Evolutionary conservation across 2,888 invertebrate genomes (phyloP).

Genomic region (Trichopria drosophilae): DNA sequence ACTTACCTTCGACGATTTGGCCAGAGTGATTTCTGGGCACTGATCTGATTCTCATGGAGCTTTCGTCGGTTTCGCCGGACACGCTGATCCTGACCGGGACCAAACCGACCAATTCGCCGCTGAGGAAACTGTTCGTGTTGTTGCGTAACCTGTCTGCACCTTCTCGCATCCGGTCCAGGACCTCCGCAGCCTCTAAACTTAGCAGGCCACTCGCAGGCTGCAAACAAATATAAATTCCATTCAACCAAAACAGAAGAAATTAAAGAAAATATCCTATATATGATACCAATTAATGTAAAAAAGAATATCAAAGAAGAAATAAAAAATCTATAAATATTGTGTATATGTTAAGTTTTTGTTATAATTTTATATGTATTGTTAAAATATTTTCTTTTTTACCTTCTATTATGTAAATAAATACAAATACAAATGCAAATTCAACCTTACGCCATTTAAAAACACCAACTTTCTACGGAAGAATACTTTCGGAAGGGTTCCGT

Average conservation of each 20-base stretch:
- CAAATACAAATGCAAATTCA: no score
- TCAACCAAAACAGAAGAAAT: no score
- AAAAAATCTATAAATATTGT: conserved; percentile 3
- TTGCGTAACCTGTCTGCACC: conserved; percentile 74
- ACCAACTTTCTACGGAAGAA: no score
- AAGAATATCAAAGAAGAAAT: no score
- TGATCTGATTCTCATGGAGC: conserved; percentile 52
- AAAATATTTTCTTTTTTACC: no score
- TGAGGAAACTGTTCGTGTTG: conserved; percentile 77
- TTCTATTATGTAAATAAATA: no score
- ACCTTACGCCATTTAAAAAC: neutral
- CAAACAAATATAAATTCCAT: conserved; percentile 17
- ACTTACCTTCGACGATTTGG: no score
- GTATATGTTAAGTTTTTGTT: no score
- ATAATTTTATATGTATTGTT: no score
- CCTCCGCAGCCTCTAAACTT: conserved; percentile 65
- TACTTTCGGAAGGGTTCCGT: no score
- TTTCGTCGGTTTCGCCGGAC: conserved; percentile 54
- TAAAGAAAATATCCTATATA: no score
- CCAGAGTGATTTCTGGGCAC: conserved; percentile 50
- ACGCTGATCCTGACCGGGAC: conserved; percentile 62
- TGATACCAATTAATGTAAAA: no score
- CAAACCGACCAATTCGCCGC: conserved; percentile 68
- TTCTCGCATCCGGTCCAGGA: conserved; percentile 69
- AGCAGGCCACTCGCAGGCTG: conserved; percentile 49